phyloP scores from a whole-genome alignment of 2,113 vertebrate species.

The Dryoscopus gambensis region DNA sequence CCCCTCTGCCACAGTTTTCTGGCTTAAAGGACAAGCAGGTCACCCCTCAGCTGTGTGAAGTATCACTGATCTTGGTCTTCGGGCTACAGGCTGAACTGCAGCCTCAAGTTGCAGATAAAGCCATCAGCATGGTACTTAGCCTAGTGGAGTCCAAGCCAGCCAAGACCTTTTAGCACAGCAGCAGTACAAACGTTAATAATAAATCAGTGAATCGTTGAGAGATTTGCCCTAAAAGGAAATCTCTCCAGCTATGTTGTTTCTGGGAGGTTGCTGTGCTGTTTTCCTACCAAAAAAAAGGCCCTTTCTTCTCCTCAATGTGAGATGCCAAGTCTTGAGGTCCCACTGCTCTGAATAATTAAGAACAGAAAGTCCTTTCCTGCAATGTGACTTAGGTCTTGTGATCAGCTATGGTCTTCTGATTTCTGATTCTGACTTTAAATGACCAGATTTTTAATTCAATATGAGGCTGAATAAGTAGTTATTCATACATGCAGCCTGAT shows the following conservation, averaged over 20 bases:
- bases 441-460: neutral
- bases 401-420: neutral
- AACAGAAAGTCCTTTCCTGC: slow-evolving; percentile 26
- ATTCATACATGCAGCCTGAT: slow-evolving; percentile 27
- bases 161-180: neutral
- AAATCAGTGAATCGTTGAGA: slow-evolving; percentile 42
- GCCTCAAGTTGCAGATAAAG: neutral
- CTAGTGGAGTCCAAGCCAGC: neutral
- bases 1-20: neutral
- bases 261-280: slow-evolving; percentile 22
- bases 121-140: neutral
- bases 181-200: slow-evolving; percentile 33
- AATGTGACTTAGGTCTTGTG: slow-evolving; percentile 21
- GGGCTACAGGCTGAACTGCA: neutral
- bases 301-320: neutral
- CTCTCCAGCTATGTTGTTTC: neutral
- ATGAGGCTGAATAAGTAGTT: slow-evolving; percentile 19
- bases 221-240: slow-evolving; percentile 58
- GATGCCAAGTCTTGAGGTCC: slow-evolving; percentile 10
- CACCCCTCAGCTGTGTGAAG: neutral
- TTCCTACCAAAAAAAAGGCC: neutral
- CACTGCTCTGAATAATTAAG: slow-evolving; percentile 29
- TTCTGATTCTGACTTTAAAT: slow-evolving; percentile 20
- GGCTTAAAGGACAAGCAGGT: neutral
- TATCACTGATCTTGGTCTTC: neutral